Evolutionary conservation across 2,888 invertebrate genomes (phyloP), one percentile per base, ranked within the genome.

Genomic region (Pheosia gnoma): DNA sequence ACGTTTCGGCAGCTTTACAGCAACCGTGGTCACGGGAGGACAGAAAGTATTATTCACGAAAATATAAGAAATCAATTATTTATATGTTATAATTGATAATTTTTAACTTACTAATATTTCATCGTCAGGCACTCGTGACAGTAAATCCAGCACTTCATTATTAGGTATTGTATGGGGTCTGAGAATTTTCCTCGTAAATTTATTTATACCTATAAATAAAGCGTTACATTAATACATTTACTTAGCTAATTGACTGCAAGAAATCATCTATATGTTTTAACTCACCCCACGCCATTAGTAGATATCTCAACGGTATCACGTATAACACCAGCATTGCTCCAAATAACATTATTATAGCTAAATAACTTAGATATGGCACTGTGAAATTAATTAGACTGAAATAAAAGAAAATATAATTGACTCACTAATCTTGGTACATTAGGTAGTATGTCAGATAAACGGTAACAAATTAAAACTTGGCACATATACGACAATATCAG

Each of bases 161-260:
- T 99, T 99, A 9, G 98, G 98, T 90, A 99, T 97, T 49, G 98
- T 96, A 87, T 99, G 97, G 6, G 99, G 99, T 72, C 98, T 95
- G 60, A 99, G 91, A 65, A 99, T 95, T 89, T 98, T 97, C 78
- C 98, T 96, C 39, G 98, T 96, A 89, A 99, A 99, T 91, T 99
- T 99, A 91, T 99, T 98, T 63, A 98, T 82, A 75, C 93, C 94
- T 94, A 77, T 3, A 84, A 86, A 2, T 13, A 47, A 7, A 51
- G 25, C 6, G 13, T 51, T 25, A 51, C 2, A 25, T 25, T 4
- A 25, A 25, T 51, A 9, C 4, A 45, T 3, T 9, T 9, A 45
- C 4, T 9, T 45, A 45, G 39, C 10, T 45, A 8, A 45, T 9
- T 45, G 11, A n/a, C n/a, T 9, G 4, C 4, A 47, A 11, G 7